These are phyloP conservation scores for Erebia palarica DNA, from an alignment of 2,888 invertebrate species.

Conservation along the genomic window DNA sequence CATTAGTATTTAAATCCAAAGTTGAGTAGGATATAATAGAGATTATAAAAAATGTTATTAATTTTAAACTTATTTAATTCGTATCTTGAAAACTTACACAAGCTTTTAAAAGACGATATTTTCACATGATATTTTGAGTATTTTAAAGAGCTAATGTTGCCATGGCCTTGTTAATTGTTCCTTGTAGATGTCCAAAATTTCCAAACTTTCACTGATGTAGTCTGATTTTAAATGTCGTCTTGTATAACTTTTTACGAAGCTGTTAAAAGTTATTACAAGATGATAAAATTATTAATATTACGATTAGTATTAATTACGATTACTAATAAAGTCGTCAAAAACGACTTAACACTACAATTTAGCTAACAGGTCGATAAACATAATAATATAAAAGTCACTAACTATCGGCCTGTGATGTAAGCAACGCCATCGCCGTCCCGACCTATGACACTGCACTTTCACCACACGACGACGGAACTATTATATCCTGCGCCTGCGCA, in stretches of 20 bases:
- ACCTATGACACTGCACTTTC: conserved; percentile 40
- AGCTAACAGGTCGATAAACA: not conserved
- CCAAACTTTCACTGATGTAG: too few relatives aligned
- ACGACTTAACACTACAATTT: not conserved
- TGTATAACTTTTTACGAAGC: too few relatives aligned
- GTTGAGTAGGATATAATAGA: not conserved
- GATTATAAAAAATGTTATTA: not conserved
- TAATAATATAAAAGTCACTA: not conserved
- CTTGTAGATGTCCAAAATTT: too few relatives aligned
- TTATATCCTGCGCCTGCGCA: conserved; percentile 1
- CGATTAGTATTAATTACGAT: not conserved
- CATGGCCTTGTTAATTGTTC: too few relatives aligned
- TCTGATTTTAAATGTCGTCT: too few relatives aligned
- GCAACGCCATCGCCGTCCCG: conserved; percentile 12
- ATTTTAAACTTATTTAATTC: not conserved
- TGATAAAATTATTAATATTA: too few relatives aligned
- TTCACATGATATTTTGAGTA: too few relatives aligned
- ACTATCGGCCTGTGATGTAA: not conserved
- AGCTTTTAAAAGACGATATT: not conserved
- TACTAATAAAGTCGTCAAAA: not conserved
- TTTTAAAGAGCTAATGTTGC: too few relatives aligned
- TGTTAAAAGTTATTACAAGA: too few relatives aligned
- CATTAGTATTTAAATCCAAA: not conserved
- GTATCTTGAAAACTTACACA: not conserved
- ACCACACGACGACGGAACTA: conserved; percentile 8